Conservation (phyloP, 2,113 vertebrate species). For the Pipa parva region DNA sequence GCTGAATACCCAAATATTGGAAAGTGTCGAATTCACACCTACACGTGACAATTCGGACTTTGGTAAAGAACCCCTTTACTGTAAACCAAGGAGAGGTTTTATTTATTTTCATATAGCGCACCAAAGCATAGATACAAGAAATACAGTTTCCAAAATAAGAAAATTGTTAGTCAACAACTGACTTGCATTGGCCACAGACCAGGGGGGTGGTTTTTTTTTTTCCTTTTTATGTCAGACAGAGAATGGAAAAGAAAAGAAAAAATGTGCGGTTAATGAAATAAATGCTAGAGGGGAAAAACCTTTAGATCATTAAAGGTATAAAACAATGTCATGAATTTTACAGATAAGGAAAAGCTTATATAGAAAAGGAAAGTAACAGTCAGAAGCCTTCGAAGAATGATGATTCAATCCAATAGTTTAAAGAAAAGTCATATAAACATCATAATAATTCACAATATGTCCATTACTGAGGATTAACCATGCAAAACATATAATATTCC, state of each 20-base stretch:
- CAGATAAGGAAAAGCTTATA: no score
- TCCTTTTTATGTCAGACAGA: constrained; percentile 56
- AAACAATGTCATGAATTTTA: constrained; percentile 5
- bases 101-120: background rate
- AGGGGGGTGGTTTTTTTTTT: constrained; percentile 31
- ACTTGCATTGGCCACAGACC: constrained; percentile 27
- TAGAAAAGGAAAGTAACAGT: constrained; percentile 17
- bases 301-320: constrained; percentile 44
- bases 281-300: background rate
- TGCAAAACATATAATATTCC: no score
- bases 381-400: constrained; percentile 62
- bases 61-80: no score
- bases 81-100: no score
- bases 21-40: no score
- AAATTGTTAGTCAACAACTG: constrained; percentile 47
- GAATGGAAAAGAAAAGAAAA: constrained; percentile 62
- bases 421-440: no score
- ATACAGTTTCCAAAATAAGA: constrained; percentile 57
- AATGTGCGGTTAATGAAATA: constrained; percentile 61
- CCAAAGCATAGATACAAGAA: background rate
- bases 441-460: no score
- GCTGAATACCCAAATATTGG: no score
- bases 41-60: no score
- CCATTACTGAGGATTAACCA: no score
- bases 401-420: constrained; percentile 36